Evolutionary conservation across 2,113 vertebrate genomes (phyloP), one percentile per base, ranked within the genome.

Genomic region (Pantherophis guttatus): DNA sequence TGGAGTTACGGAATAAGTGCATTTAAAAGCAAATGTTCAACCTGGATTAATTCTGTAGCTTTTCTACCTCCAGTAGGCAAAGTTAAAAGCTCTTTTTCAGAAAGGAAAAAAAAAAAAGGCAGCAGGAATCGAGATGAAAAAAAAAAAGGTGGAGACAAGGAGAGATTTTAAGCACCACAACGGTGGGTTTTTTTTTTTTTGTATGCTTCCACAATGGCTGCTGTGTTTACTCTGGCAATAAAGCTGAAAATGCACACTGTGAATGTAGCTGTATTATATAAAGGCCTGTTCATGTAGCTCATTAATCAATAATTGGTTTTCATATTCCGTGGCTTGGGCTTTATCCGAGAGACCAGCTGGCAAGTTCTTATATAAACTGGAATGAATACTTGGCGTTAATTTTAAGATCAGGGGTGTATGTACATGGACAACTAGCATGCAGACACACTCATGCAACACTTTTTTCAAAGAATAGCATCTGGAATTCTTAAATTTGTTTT

Each of bases 161-260:
- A 57, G 52, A 88, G 59, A n/a, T 86, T 88, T 93, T 58, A 86
- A 90, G 75, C 55, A 15, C 23, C 19, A 39, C 5, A 13, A 21
- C 52, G 39, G 86, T 52, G 52, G 59, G 58, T 62, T 24, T 10
- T 26, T 65, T 58, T n/a, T 65, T 70, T 65, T 29, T 58, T 62
- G 5, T 89, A 15, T 87, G 26, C 53, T 70, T 91, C 94, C n/a
- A 6, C 92, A 91, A 93, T 92, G 52, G 3, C 94, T 91, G 93
- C 95, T 95, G 95, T 39, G 9, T 96, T 96, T 94, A n/a, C 91
- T 24, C 93, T 87, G 81, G 92, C 93, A 9, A 57, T 26, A 95
- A 93, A 0, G 29, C 0, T 62, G 93, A 4, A 50, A 93, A 93
- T 89, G 54, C 90, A 91, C 23, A 87, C 39, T 91, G 95, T 8